Base-by-base conservation (phyloP, 2,888 invertebrate genomes). In the Andrena marginata region DNA sequence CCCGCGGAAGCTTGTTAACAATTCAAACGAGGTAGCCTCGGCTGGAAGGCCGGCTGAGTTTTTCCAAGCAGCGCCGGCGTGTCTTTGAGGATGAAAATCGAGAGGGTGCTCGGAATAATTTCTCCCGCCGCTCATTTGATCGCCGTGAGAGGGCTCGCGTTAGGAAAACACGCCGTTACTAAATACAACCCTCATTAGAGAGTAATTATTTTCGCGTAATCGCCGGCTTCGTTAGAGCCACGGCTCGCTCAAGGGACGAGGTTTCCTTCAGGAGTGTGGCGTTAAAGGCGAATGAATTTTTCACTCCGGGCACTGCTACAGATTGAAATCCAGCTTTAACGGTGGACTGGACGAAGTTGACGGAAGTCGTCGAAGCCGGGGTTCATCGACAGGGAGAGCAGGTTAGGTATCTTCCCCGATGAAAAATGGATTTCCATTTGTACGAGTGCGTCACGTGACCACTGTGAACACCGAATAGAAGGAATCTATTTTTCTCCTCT, bases 361-460 rank as follows among this genome's bases (percentile, higher is more conserved):
- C 8, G 56, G 7, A 65, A 65, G 20, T 49, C 29, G 77, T 62
- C 56, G 59, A 69, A 64, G 48, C 51, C 23, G 2, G 13, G 31
- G 56, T 65, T 71, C 59, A 31, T 72, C 80, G 63, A 35, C 23
- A 51, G 6, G 3, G 26, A 16, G 67, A 76, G n/a, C 67, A 23
- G 31, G 49, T 56, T 29, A 31, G 49, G 62, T 29, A 31, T 69
- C 59, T 56, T 42, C 65, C 63, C 59, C 56, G 69, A 62, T 85
- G 87, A 86, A 80, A 87, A 86, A 87, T 85, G 87, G 67, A 73
- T 85, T 80, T 85, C 70, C 82, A 82, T 82, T 85, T 82, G 75
- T 77, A 77, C 59, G 77, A 82, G 75, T 74, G 69, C 67, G 82
- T 82, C 87, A 63, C 75, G 70, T 77, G 78, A 81, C 76, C 77